Percentiles rank a stretch among this genome's conserved stretches.
Evolutionary conservation across 2,888 invertebrate genomes (phyloP).

Genomic region (Lepidochitona cinerea): DNA sequence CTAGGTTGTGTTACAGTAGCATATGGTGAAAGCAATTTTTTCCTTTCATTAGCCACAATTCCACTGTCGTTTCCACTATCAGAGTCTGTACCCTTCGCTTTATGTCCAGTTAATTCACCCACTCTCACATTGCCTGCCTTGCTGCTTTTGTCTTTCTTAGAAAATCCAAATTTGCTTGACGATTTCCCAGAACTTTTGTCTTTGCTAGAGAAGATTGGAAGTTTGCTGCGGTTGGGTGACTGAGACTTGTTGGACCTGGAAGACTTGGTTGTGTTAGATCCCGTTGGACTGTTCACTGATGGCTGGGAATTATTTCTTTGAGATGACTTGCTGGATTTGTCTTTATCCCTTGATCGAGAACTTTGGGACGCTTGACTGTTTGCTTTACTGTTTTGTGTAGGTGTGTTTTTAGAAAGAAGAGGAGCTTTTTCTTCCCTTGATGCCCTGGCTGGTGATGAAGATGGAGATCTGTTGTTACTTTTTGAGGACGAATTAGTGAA

Average conservation of each 20-base stretch:
- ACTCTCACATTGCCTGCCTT: conserved; percentile 39
- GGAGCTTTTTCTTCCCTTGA: not conserved
- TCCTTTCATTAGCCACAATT: conserved; percentile 55
- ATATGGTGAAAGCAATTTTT: conserved; percentile 68
- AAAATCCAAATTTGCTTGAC: conserved; percentile 47
- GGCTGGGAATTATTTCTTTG: conserved; percentile 27
- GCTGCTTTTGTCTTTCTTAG: conserved; percentile 55
- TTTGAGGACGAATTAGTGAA: not conserved
- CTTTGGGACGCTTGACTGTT: conserved; percentile 1
- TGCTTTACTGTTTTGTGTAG: not conserved
- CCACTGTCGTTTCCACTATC: conserved; percentile 70
- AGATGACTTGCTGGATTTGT: not conserved
- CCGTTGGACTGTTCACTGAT: conserved; percentile 27
- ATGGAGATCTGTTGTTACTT: conserved; percentile 10
- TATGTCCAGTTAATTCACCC: conserved; percentile 25
- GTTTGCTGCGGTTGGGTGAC: conserved; percentile 42
- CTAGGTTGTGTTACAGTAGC: conserved; percentile 69
- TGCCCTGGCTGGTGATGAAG: conserved; percentile 13
- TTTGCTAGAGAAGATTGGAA: conserved; percentile 40
- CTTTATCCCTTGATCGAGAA: conserved; percentile 29
- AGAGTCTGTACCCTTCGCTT: conserved; percentile 49
- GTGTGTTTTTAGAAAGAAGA: not conserved
- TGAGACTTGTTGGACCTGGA: conserved; percentile 33
- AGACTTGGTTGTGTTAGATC: conserved; percentile 28
- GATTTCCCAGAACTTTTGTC: conserved; percentile 37